Base-by-base conservation (phyloP, 2,113 vertebrate species). In the Pholis gunnellus region DNA sequence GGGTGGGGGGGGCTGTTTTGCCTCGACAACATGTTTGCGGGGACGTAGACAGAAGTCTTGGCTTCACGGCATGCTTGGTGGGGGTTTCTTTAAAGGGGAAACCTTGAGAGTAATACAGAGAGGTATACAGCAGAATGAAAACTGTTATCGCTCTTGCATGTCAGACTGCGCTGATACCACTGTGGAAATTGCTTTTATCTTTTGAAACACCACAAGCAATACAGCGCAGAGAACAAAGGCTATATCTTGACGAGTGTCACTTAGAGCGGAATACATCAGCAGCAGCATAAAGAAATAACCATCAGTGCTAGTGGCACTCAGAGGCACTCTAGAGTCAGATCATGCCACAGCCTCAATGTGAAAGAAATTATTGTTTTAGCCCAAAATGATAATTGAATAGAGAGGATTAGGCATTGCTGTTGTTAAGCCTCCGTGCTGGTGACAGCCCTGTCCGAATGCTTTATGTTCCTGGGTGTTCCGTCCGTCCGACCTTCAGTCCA, bases 171-270 rank as follows among this genome's bases (percentile, higher is more conserved):
- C 64, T 78, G 68, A 88, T 80, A 65, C 25, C 31, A 56, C 64
- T 20, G 63, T 78, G 64, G 76, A 77, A 87, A 82, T 79, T 73
- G 68, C 74, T 84, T 86, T 84, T 81, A 82, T 81, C 76, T 22
- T 27, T 18, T 1, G 9, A 72, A 86, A 70, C 65, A 78, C 64
- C 66, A 66, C 46, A 11, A 85, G 87, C 78, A 70, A 70, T 46
- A 44, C n/a, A 59, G 27, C 15, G 5, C 18, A 50, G 44, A 50
- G 61, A 65, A 64, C 65, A 78, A 66, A 57, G 56, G 36, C n/a
- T 29, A 61, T 73, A 70, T 60, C 4, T 27, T 46, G 78, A 77
- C 73, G 54, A 27, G 31, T 81, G 63, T 84, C 82, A 82, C 68
- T 77, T 80, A 65, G 56, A 87, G 72, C 61, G 52, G 29, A 79